Conservation (phyloP, 2,888 invertebrate genomes). For the Boloria selene region DNA sequence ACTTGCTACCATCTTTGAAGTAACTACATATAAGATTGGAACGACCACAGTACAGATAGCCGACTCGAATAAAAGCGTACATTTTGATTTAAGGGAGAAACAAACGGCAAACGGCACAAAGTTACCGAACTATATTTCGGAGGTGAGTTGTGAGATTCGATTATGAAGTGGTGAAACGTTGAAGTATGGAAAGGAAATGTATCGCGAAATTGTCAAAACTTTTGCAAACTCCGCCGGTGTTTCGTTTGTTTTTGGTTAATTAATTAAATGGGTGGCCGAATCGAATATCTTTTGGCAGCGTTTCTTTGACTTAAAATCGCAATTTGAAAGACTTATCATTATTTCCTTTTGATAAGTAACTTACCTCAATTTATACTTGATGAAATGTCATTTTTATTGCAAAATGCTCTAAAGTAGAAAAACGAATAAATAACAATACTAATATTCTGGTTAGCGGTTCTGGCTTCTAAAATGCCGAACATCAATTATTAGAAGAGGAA, state of each 20-base stretch:
- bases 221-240: constrained; percentile 16
- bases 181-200: constrained; percentile 33
- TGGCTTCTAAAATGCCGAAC: too few relatives aligned
- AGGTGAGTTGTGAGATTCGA: constrained; percentile 33
- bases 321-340: constrained; percentile 8
- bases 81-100: constrained; percentile 25
- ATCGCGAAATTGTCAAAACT: constrained; percentile 31
- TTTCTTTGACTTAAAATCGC: constrained; percentile 11
- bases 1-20: not conserved
- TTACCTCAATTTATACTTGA: not conserved
- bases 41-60: not conserved
- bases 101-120: constrained; percentile 26
- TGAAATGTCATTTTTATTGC: not conserved
- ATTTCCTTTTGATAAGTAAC: not conserved
- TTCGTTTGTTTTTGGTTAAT: constrained; percentile 26
- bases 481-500: too few relatives aligned
- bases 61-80: constrained; percentile 3
- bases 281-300: constrained; percentile 4
- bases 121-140: constrained; percentile 29
- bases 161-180: constrained; percentile 29
- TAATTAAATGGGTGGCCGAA: constrained; percentile 17
- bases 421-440: too few relatives aligned
- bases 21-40: too few relatives aligned
- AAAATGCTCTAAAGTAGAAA: too few relatives aligned
- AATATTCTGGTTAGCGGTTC: too few relatives aligned